These are phyloP conservation scores for Vesta saturnalis DNA, from an alignment of 2,888 invertebrate genomes.

Conservation along the genomic window DNA sequence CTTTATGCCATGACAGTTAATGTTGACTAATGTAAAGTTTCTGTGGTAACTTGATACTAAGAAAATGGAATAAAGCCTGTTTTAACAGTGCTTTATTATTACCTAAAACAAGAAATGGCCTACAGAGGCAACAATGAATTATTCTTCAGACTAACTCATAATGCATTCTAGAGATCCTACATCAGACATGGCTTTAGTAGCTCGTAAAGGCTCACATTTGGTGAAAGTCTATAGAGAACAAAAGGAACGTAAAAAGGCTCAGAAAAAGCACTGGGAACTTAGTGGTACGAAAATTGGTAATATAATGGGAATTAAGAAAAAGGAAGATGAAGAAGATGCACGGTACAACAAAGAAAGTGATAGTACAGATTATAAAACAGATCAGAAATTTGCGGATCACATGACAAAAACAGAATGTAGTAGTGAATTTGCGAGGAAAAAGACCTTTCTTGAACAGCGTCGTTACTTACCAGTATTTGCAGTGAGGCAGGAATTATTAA, in stretches of 20 bases:
- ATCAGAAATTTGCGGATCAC: conserved; percentile 97
- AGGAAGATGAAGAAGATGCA: conserved; percentile 80
- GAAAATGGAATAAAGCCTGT: too few relatives aligned
- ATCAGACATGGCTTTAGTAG: conserved; percentile 96
- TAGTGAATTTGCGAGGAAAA: conserved; percentile 87
- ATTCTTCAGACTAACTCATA: too few relatives aligned
- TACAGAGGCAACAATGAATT: too few relatives aligned
- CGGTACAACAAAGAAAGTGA: conserved; percentile 73
- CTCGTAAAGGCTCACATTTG: conserved; percentile 91
- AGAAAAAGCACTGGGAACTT: conserved; percentile 99
- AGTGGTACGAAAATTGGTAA: conserved; percentile 95
- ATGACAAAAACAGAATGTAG: conserved; percentile 81
- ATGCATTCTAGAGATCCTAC: conserved; percentile 87
- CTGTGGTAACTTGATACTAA: too few relatives aligned
- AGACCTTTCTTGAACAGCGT: conserved; percentile 86
- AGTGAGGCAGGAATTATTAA: conserved; percentile 90
- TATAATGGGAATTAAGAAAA: conserved; percentile 92
- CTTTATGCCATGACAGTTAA: too few relatives aligned
- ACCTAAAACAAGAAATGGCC: too few relatives aligned
- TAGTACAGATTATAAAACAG: conserved; percentile 87
- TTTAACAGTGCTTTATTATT: too few relatives aligned
- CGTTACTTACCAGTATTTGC: conserved; percentile 95
- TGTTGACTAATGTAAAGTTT: too few relatives aligned
- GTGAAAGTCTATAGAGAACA: conserved; percentile 94
- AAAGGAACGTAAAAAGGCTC: conserved; percentile 95